These are phyloP conservation scores for Platyura marginata DNA, from an alignment of 1,140 invertebrate species.

Conservation along the genomic window DNA sequence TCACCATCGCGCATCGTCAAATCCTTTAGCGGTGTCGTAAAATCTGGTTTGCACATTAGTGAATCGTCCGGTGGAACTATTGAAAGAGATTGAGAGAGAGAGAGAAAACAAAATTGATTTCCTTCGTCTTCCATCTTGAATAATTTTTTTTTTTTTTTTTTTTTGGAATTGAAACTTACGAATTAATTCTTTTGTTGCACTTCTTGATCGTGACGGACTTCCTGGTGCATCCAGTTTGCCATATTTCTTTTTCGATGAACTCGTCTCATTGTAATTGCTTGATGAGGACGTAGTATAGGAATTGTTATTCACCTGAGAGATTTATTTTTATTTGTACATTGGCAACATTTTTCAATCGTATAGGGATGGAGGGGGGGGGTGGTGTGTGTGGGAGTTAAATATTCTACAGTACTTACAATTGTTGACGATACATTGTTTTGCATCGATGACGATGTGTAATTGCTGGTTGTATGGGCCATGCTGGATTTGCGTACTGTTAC, in stretches of 20 bases:
- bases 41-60: constrained; percentile 66
- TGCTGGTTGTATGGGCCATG: constrained; percentile 1
- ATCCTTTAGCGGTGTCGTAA: constrained; percentile 51
- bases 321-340: too few relatives aligned
- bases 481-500: constrained; percentile 28
- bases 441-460: not conserved
- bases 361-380: too few relatives aligned
- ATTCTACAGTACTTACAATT: too few relatives aligned
- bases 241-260: constrained; percentile 48
- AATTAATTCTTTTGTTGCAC: constrained; percentile 75
- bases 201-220: constrained; percentile 61
- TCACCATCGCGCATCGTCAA: constrained; percentile 64
- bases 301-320: constrained; percentile 9
- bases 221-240: constrained; percentile 52
- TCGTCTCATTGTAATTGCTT: constrained; percentile 6
- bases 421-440: not conserved
- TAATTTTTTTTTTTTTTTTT: constrained; percentile 1
- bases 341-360: too few relatives aligned
- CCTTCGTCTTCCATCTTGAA: too few relatives aligned
- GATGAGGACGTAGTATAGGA: constrained; percentile 10
- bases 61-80: constrained; percentile 67
- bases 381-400: too few relatives aligned
- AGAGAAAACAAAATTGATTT: constrained; percentile 3
- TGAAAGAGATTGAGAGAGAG: constrained; percentile 1
- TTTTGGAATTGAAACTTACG: constrained; percentile 34